phyloP scores from a whole-genome alignment of 2,797 vertebrate genomes.

The Pristis pectinata region DNA sequence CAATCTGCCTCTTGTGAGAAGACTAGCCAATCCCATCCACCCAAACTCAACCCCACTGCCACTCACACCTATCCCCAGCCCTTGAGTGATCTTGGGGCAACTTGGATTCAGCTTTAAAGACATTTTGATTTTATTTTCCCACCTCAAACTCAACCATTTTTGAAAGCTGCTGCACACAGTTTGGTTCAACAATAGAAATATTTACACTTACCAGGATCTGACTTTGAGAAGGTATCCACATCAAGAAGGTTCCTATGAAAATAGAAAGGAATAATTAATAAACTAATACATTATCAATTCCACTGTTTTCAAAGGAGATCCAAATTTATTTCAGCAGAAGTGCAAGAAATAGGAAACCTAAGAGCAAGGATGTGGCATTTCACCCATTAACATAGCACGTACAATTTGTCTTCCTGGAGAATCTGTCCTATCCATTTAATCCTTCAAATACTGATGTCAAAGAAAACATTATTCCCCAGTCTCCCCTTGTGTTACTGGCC shows the following conservation, averaged over 20 bases:
- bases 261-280: conserved; percentile 38
- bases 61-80: no score
- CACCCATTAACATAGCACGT: background rate
- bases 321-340: background rate
- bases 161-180: no score
- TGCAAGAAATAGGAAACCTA: background rate
- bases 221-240: conserved; percentile 90
- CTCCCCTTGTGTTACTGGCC: background rate
- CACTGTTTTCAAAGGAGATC: background rate
- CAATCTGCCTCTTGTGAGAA: no score
- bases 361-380: background rate
- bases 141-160: no score
- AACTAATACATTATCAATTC: background rate
- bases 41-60: no score
- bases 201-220: conserved; percentile 76
- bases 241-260: conserved; percentile 77
- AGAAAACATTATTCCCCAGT: background rate
- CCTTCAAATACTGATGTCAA: background rate
- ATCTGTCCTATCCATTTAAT: background rate
- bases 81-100: background rate
- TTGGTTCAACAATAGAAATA: background rate
- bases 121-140: background rate
- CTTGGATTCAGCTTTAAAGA: background rate
- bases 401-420: background rate
- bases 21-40: no score